These are phyloP conservation scores for Orchestia grillus DNA, from an alignment of 1,140 invertebrate species.

Conservation along the genomic window DNA sequence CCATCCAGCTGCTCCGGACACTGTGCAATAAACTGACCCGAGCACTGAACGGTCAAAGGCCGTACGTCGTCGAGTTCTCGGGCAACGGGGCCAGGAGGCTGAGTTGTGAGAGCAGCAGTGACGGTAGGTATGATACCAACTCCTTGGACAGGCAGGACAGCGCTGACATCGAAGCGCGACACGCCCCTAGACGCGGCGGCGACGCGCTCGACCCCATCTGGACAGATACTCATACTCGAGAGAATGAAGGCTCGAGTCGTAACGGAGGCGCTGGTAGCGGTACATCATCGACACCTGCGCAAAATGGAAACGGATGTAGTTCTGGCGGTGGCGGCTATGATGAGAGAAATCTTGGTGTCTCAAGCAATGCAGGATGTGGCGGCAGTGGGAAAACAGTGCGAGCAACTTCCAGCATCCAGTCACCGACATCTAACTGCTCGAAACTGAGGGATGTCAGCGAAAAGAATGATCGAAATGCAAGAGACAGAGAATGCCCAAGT, in stretches of 20 bases:
- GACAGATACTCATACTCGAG: not conserved
- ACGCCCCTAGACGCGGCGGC: not conserved
- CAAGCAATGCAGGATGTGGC: not conserved
- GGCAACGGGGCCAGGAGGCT: not conserved
- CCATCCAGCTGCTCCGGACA: not conserved
- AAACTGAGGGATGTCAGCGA: not conserved
- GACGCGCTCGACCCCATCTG: not conserved
- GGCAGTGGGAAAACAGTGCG: not conserved
- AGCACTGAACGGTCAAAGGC: not conserved
- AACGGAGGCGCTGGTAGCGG: not conserved
- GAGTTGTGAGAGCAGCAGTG: not conserved
- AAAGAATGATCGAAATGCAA: not conserved
- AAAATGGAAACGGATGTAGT: not conserved
- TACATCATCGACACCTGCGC: not conserved
- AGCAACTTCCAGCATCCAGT: not conserved
- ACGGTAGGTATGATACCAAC: not conserved
- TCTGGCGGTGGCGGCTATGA: not conserved
- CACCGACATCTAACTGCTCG: not conserved
- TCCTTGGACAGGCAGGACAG: not conserved
- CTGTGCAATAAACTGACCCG: not conserved
- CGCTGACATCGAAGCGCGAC: not conserved
- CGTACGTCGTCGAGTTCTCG: conserved; percentile 12
- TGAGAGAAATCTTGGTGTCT: not conserved
- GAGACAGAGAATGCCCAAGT: not conserved
- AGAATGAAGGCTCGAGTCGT: not conserved